Evolutionary conservation across 2,113 vertebrate genomes (phyloP), one percentile per base, ranked within the genome.

Genomic region (Mus pahari): DNA sequence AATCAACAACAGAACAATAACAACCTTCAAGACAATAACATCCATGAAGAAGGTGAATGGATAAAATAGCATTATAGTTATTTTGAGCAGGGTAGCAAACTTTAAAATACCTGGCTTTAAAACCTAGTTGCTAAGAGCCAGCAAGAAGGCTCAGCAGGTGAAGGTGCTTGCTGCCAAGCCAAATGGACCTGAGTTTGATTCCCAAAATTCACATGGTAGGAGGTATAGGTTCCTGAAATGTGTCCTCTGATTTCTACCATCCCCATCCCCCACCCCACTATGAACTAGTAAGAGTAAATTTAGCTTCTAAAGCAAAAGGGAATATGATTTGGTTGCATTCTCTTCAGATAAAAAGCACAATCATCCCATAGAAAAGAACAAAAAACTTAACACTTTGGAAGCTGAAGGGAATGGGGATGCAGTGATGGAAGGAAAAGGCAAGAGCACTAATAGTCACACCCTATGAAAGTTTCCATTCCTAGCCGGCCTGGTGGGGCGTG

Each of bases 321-420:
- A 95, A 87, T 60, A 53, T 33, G 24, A 92, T 31, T 8, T 39
- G 39, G 36, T 91, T 94, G 64, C 88, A 58, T 95, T 48, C 83
- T 84, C 39, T 86, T 86, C 60, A 48, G 92, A 92, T 95, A 95
- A 73, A 53, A 95, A 92, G 77, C 82, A 50, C 58, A 86, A 53
- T 92, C 60, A 94, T 64, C 82, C 33, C 92, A 94, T 19, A 87
- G 91, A 91, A 96, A 95, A 97, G 55, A 36, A 94, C 71, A 96
- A 64, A 73, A 94, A 96, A 89, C 42, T 83, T 94, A 79, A 89
- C 58, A 62, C 91, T 96, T 93, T 73, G 96, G 73, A 94, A 92
- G 86, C 78, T 75, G 60, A 93, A 93, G 89, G 73, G 94, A 90
- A 83, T 58, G 13, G 60, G 50, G 36, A 8, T 79, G 48, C 48